Evolutionary conservation across 1,140 invertebrate species (phyloP), one percentile per base, ranked within the genome.

Genomic region (Meloidogyne exigua): DNA sequence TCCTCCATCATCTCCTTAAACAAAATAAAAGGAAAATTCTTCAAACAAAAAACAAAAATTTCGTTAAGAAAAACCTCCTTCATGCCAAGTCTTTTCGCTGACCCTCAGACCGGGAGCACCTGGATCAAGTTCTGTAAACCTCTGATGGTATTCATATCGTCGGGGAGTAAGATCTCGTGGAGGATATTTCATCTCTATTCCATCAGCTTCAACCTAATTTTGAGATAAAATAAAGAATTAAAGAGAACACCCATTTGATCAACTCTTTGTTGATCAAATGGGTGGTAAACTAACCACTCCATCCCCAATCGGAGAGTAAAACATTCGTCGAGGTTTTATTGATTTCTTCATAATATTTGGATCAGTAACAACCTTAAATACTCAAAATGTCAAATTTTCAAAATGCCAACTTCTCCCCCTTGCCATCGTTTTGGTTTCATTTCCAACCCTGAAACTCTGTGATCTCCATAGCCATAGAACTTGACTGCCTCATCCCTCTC

Each of bases 251-350:
- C 49, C 49, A 57, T n/a, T 18, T 18, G 44, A 49, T 18, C 44
- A 49, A 5, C 44, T 4, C 15, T 3, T 13, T 49, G 44, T 15
- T 49, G 44, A 49, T 49, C 5, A 18, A 18, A 18, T 49, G 44
- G 44, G 18, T 49, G 2, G 18, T 44, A 1, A 57, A 28, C 68
- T 44, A 10, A 73, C 71, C 26, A 65, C 62, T 44, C 85, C 85
- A 76, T 86, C 85, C 36, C 85, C 85, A 62, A 86, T 86, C 7
- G 85, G 85, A 10, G 85, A 86, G 69, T 86, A 86, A 73, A 76
- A 86, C 15, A 86, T 67, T 5, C 77, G 66, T 12, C 84, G 77
- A 39, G 85, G 84, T 64, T 86, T 87, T 0, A 88, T 12, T 10
- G 82, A 84, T 70, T 82, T 82, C 39, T 72, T 67, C 57, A 82